Evolutionary conservation across 2,888 invertebrate species (phyloP), one percentile per base, ranked within the genome.

Genomic region (Marronus borbonicus): DNA sequence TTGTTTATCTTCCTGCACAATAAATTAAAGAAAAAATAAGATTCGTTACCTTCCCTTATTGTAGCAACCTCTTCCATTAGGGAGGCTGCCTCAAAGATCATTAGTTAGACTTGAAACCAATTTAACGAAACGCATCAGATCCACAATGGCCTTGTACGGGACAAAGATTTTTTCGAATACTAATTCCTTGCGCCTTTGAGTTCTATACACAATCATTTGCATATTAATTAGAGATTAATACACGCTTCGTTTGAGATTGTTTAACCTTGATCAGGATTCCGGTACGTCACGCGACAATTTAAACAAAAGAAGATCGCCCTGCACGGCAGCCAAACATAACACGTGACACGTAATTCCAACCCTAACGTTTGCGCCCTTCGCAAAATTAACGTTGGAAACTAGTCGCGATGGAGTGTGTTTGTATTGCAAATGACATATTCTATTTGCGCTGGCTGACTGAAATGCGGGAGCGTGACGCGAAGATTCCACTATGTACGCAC

Each of bases 381-480:
- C 60, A 60, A 74, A 74, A 74, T 74, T 74, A 74, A 74, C 28
- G 36, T 44, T 20, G 72, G 60, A 60, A 74, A 39, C 72, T 44
- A 44, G 72, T 60, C 39, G 60, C 60, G 49, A 74, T 60, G 72
- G 60, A 74, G 72, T 74, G 72, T 74, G 72, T 74, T 74, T 74
- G 72, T 74, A 74, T 74, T 74, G 72, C 72, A 74, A 74, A 74
- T 74, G 72, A 74, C 72, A 74, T 74, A 74, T 74, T 74, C 72
- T 74, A 74, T 74, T 74, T 74, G 72, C 72, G 20, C 44, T 74
- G 44, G 44, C 72, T 74, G 60, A 39, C 72, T 44, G 39, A 74
- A 62, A 74, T 60, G 60, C 72, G 44, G 55, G 39, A n/a, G 72
- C 62, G 58, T 74, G 24, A 74, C 60, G 24, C 72, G 72, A 60